These are phyloP conservation scores for Istiophorus platypterus DNA, from an alignment of 2,113 vertebrate species.

Conservation along the genomic window DNA sequence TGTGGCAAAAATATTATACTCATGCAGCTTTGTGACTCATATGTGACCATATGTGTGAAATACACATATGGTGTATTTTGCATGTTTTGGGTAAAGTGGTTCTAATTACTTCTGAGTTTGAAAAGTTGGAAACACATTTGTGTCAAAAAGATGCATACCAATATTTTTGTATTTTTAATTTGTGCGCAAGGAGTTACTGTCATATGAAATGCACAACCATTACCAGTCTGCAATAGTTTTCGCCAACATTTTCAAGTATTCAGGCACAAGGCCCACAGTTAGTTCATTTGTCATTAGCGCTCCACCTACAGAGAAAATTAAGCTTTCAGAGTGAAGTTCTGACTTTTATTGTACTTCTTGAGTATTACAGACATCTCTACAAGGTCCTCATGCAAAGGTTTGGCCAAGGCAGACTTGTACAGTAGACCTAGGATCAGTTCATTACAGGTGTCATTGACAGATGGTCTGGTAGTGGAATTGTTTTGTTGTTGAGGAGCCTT, in stretches of 20 bases:
- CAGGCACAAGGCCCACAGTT: not conserved
- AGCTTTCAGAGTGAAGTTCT: not conserved
- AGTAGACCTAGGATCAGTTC: not conserved
- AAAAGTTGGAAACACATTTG: no score
- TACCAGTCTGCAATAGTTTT: not conserved
- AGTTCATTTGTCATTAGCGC: not conserved
- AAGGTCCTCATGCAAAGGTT: not conserved
- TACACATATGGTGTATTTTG: no score
- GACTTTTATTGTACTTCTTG: not conserved
- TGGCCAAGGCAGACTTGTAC: not conserved
- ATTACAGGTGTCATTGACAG: not conserved
- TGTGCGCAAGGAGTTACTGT: no score
- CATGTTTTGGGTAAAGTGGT: no score
- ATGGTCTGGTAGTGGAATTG: not conserved
- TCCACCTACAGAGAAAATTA: slow-evolving; percentile 1
- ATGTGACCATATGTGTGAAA: no score
- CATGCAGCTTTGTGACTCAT: no score
- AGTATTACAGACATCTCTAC: not conserved
- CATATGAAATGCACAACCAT: no score
- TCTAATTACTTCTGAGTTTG: no score
- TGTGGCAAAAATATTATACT: no score
- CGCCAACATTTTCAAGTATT: slow-evolving; percentile 5
- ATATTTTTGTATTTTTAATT: no score
- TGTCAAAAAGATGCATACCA: no score
- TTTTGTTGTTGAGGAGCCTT: not conserved